These are phyloP conservation scores for Melozone crissalis DNA, from an alignment of 2,113 vertebrate genomes.

Conservation along the genomic window DNA sequence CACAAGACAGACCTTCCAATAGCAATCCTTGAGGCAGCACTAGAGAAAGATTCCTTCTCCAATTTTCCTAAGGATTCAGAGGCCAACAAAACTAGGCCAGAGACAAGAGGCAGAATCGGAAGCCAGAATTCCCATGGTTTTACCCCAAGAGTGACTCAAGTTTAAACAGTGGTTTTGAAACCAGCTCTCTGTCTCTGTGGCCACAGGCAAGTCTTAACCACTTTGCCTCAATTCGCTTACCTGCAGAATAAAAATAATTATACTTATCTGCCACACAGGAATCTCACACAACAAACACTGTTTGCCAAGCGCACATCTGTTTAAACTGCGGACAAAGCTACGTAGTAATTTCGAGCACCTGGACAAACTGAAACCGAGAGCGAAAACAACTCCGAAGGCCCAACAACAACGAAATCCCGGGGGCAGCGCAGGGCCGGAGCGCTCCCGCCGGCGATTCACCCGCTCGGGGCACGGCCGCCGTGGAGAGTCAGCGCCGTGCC, in stretches of 20 bases:
- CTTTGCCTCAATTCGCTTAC: slow-evolving; percentile 14
- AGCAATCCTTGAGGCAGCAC: neutral
- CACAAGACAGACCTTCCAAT: neutral
- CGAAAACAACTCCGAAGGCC: neutral
- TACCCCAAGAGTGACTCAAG: slow-evolving; percentile 47
- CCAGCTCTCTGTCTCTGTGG: neutral
- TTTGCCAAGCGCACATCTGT: neutral
- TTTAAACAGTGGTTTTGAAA: slow-evolving; percentile 48
- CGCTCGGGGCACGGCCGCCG: rapidly evolving
- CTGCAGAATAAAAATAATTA: slow-evolving; percentile 40
- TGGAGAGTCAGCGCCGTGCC: rapidly evolving
- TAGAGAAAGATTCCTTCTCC: neutral
- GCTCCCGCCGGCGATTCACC: neutral
- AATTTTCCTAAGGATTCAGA: neutral
- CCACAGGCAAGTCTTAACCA: slow-evolving; percentile 44
- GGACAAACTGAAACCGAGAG: slow-evolving; percentile 21
- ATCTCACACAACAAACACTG: neutral
- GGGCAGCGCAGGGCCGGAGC: rapidly evolving
- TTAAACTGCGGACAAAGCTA: neutral
- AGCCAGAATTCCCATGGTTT: slow-evolving; percentile 37
- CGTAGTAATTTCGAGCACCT: neutral
- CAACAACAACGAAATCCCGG: neutral
- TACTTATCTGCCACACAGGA: slow-evolving; percentile 29
- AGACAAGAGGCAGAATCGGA: neutral
- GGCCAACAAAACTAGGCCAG: slow-evolving; percentile 10